Base-by-base conservation (phyloP, 1,140 invertebrate species). In the Zeugodacus cucurbitae region DNA sequence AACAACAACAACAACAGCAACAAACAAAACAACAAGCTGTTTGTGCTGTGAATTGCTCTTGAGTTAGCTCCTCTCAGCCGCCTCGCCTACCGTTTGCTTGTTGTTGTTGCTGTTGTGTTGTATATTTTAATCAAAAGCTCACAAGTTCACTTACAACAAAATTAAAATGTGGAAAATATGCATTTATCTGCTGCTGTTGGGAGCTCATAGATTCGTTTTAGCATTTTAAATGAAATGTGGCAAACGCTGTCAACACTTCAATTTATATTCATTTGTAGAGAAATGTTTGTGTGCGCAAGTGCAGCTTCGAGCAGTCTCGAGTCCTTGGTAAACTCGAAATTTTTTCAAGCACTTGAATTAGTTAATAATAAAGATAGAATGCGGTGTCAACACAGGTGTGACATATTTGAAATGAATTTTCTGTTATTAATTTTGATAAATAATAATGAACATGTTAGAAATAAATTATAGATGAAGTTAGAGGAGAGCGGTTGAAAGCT, bases 91-190 rank as follows among this genome's bases (percentile, higher is more conserved):
- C 34, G 41, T 14, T 54, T 22, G 8, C 20, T 82, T 48, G 74
- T 82, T 44, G 41, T 22, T n/a, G n/a, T n/a, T n/a, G n/a, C n/a
- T n/a, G n/a, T 41, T 29, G 17, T 32, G 34, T 7, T 82, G 48
- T 26, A 44, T 78, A 82, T 82, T 82, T 82, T 82, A 82, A 82
- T 48, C 74, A 48, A 54, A 82, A 82, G 74, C 44, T 44, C 74
- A 82, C 74, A 82, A 82, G 74, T 82, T 82, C 74, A 82, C 74
- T 82, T 82, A 44, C 37, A 48, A 29, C 74, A 44, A 82, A 82
- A 48, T 74, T 74, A 74, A 74, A 74, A 74, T 41, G 67, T 74
- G 29, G 67, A 74, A 74, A 74, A 74, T 74, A 74, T 74, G 58
- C 58, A 62, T 62, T 32, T 37, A 22, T 74, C 32, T 37, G 67